Conservation (phyloP, 2,888 invertebrate species). For the Altica lythri region DNA sequence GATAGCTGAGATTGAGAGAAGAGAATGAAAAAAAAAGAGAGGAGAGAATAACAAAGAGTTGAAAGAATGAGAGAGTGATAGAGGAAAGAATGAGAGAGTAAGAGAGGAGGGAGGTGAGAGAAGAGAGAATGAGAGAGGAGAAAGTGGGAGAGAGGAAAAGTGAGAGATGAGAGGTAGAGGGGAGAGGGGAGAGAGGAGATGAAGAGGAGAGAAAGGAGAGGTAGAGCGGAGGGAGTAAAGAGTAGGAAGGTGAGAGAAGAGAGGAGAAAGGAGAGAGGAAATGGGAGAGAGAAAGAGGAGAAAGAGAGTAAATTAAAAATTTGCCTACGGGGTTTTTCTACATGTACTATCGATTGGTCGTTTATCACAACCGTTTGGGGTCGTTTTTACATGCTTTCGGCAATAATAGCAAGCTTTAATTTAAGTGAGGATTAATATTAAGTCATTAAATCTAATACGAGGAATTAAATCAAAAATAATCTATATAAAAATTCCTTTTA, state of each 20-base stretch:
- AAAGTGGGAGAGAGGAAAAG: not conserved
- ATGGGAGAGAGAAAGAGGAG: too few relatives aligned
- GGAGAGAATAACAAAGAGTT: not conserved
- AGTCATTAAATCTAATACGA: too few relatives aligned
- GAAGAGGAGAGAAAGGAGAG: not conserved
- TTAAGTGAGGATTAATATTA: too few relatives aligned
- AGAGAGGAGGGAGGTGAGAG: not conserved
- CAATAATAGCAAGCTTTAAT: too few relatives aligned
- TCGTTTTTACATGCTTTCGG: too few relatives aligned
- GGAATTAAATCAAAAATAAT: too few relatives aligned
- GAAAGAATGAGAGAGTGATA: not conserved
- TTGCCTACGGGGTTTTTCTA: too few relatives aligned
- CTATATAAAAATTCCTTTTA: too few relatives aligned
- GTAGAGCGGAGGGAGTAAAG: not conserved
- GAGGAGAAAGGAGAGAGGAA: not conserved
- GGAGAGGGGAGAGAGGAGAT: not conserved
- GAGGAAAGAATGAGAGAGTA: not conserved
- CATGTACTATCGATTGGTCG: too few relatives aligned
- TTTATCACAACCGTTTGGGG: too few relatives aligned
- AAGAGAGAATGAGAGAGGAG: not conserved
- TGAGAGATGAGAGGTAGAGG: not conserved
- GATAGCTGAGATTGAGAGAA: too few relatives aligned
- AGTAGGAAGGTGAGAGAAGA: not conserved
- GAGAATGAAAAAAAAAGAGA: constrained; percentile 2
- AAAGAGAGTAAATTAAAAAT: too few relatives aligned